A percentile compares a stretch with the other conserved stretches of the same genome.
These are phyloP conservation scores for Papilio dardanus DNA, from an alignment of 1,140 invertebrate genomes.

Conservation along the genomic window DNA sequence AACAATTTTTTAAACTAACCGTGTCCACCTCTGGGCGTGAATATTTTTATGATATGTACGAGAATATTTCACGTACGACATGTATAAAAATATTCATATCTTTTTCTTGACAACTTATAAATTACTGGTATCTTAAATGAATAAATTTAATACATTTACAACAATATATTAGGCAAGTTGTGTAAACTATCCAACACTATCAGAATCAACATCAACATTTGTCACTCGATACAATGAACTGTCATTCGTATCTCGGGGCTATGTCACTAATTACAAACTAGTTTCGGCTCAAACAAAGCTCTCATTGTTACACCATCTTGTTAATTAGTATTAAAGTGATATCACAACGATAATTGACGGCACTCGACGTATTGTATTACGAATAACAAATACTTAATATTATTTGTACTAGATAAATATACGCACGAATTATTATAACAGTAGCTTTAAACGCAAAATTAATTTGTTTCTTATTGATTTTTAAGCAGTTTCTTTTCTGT, in stretches of 20 bases:
- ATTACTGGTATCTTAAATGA: neutral
- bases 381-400: neutral
- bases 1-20: too few relatives aligned
- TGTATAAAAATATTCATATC: too few relatives aligned
- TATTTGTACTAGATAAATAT: neutral
- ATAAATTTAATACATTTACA: neutral
- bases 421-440: neutral
- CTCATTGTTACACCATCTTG: conserved; percentile 20
- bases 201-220: conserved; percentile 23
- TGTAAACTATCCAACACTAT: conserved; percentile 20
- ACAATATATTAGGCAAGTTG: conserved; percentile 7
- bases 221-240: conserved; percentile 23
- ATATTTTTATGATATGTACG: too few relatives aligned
- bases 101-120: too few relatives aligned
- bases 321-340: conserved; percentile 30
- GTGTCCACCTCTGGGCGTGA: too few relatives aligned
- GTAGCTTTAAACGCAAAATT: neutral
- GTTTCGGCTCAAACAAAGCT: conserved; percentile 30
- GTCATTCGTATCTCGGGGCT: conserved; percentile 25
- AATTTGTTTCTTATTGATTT: neutral
- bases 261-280: conserved; percentile 24
- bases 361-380: neutral
- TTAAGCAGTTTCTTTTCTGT: too few relatives aligned
- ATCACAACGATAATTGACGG: conserved; percentile 22
- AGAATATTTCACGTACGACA: too few relatives aligned